Evolutionary conservation across 2,113 vertebrate genomes (phyloP), one percentile per base, ranked within the genome.

Genomic region (Nerophis ophidion): DNA sequence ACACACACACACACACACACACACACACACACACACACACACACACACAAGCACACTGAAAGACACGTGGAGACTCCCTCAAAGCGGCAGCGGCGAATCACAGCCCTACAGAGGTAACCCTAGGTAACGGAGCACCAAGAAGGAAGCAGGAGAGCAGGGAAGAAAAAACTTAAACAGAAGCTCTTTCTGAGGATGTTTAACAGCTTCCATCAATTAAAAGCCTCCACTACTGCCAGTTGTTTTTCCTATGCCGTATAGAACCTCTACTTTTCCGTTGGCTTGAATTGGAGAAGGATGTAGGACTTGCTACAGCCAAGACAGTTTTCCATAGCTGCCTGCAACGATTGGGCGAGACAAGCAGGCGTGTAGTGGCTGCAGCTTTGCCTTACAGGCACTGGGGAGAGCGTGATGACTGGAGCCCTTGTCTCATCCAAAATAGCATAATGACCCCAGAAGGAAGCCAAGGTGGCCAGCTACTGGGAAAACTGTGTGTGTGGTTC

Each of bases 351-450:
- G 54, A 89, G 87, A 89, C 75, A 49, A 71, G 68, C 81, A 66
- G 90, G 90, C 88, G 84, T 82, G 66, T 64, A 66, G 62, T 61
- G 65, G 61, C 74, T 77, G 71, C 67, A 59, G 67, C 8, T 61
- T 68, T 77, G 89, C 85, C 56, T 81, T 61, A 65, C 88, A 87
- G 88, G 86, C 86, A 70, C 76, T 12, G 9, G 86, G 83, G 91
- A 90, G 90, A 74, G 80, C 26, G 73, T 85, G 79, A 87, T 90
- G 91, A 93, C 89, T 91, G 82, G 72, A 72, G 81, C 88, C 87
- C 84, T 91, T 91, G 91, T 92, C 86, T 91, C 93, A 91, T 85
- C 88, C 72, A 14, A 8, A 91, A 92, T 93, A 91, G 93, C 92
- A 90, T 74, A 90, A 85, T 88, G 71, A 87, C 88, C 88, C 80